Base-by-base conservation (phyloP, 64 coral and sea anemone species). In the Actinia equina region DNA sequence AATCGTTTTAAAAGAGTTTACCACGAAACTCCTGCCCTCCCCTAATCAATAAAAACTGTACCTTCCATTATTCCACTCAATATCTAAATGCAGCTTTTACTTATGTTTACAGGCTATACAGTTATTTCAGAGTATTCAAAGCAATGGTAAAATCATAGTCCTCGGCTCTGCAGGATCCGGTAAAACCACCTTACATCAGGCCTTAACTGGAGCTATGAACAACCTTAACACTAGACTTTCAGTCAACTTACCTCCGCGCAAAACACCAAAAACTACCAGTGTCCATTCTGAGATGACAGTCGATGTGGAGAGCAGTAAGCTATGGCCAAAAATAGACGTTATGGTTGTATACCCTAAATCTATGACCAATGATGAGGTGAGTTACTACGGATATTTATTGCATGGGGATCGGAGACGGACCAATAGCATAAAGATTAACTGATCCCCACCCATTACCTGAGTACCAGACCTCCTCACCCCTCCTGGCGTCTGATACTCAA, bases 321-420 rank as follows among this genome's bases (percentile, higher is more conserved):
- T 11, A 27, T 95, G 93, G 88, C 93, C 97, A 46, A 83, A 88
- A 79, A 53, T 99, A 77, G 88, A 99, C 45, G 85, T 94, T 2
- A 93, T 90, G 54, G 86, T 95, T 8, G 82, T 99, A 19, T 99
- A 93, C 79, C 97, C 97, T 23, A 95, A 94, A 80, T 57, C 97
- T 44, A 82, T 99, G 82, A 95, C 88, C 59, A 78, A 71, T 26
- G 55, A 90, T 64, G 97, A 99, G 97, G 97, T 95, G 80, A 77
- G 52, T 1, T 37, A 37, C 30, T 1, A 37, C 1, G 30, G 30
- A 37, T 37, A 37, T 37, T 37, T 0, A 37, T 37, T 37, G 30
- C 30, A 37, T 37, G 30, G 30, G 30, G 30, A 37, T 37, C 30
- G 30, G 30, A 37, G 30, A 1, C 0, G 0, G 30, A 1, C 1